Base-by-base conservation (phyloP, 2,797 vertebrate genomes). In the Channallabes apus region DNA sequence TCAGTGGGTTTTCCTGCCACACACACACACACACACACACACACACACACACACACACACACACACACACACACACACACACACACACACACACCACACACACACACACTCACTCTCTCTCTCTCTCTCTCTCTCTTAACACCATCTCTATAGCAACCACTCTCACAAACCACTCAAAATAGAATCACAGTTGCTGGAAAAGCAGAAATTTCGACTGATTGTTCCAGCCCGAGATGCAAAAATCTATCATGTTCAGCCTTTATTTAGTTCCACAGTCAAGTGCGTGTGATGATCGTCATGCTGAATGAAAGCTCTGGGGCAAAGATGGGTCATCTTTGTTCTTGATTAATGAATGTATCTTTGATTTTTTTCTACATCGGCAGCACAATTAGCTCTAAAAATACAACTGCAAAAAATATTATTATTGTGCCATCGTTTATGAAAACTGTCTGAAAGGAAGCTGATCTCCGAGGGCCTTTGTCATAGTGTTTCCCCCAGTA, bases 1-100 rank as follows among this genome's bases (percentile, higher is more conserved):
- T 86, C 81, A 88, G 89, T 88, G 90, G 88, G 88, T 76, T 91
- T 88, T 91, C 89, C 90, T 91, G 83, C 89, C 67, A 68, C 71
- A 69, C 84, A 54, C 69, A 77, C 61, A 68, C 41, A 38, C 18
- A 27, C 51, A 29, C 75, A 79, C 61, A 68, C 41, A 38, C 18
- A 27, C 51, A 29, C 75, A 79, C 73, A 77, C 73, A 24, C 41
- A 38, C 18, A 27, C 51, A 29, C 75, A 79, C 73, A 77, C 73
- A 24, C 67, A 68, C 71, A 69, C 84, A 54, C 69, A 77, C 61
- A 68, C 41, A 38, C 18, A 27, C 51, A 29, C 75, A 79, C 61
- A 68, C 41, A 38, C 18, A 27, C 51, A 29, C 75, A 79, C 73
- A 77, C 73, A 24, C n/a, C n/a, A n/a, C n/a, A n/a, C n/a, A n/a